Base-by-base conservation (phyloP, 2,888 invertebrate genomes). In the Tigriopus californicus region DNA sequence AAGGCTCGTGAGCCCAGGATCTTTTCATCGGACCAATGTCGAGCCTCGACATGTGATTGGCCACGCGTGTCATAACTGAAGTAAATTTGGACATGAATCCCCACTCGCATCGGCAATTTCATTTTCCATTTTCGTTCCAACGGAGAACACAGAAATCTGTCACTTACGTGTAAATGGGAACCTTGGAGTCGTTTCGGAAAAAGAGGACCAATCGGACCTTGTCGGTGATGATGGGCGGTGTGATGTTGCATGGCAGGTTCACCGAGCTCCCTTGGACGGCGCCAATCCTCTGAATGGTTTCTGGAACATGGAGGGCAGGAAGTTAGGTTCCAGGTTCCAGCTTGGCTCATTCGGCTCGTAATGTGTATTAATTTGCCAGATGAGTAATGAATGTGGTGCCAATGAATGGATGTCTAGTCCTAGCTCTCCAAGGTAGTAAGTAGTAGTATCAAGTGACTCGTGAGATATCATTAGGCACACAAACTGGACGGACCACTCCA, bases 211-310 rank as follows among this genome's bases (percentile, higher is more conserved):
- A 46, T 2, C 60, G 44, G 11, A 64, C 63, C 25, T 60, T 60
- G 54, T 62, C 62, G 20, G 54, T 46, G 41, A 46, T n/a, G 5
- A 53, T 60, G 18, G 61, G 56, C 40, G 59, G 49, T 15, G 61
- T 62, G 18, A 64, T 48, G 49, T 64, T 61, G 60, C 64, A 64
- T 12, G 64, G 64, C 13, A 64, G 56, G 41, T 62, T 61, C 11
- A 63, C 64, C 41, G 58, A 61, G 18, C 60, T 63, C 25, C 61
- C 62, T 41, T 61, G 59, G 11, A 64, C 62, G n/a, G 60, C 64
- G 6, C 33, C 33, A 33, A 33, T 33, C 33, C 33, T 33, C 33
- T 33, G 33, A 33, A 33, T 33, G 4, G 33, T 33, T 33, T 33
- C 33, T 33, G 33, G 33, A 33, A 33, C 33, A 33, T 5, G 33